Percentiles rank a stretch among this genome's conserved stretches.
These are phyloP conservation scores for Diloba caeruleocephala DNA, from an alignment of 2,888 invertebrate genomes.

Conservation along the genomic window DNA sequence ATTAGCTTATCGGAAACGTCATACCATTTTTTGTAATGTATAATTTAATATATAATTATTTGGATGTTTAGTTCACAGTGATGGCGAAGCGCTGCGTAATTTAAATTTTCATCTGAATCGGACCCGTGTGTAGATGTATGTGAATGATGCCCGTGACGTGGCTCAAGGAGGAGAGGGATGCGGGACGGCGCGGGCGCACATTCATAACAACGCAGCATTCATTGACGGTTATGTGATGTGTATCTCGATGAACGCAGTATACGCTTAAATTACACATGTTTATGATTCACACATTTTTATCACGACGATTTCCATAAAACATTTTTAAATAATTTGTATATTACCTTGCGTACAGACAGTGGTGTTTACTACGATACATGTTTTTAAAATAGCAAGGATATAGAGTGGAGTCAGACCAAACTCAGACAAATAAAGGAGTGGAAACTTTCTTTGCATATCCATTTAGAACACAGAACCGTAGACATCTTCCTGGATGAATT, in stretches of 20 bases:
- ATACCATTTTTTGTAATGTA: conserved; percentile 46
- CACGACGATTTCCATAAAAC: conserved; percentile 48
- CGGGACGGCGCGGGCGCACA: conserved; percentile 37
- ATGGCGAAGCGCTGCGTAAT: conserved; percentile 8
- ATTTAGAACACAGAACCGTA: no score
- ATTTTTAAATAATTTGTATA: no score
- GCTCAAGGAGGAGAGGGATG: background rate
- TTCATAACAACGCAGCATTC: conserved; percentile 59
- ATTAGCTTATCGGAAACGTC: conserved; percentile 76
- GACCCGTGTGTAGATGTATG: conserved; percentile 9
- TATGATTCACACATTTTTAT: conserved; percentile 58
- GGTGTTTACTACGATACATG: conserved; percentile 29
- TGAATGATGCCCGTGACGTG: conserved; percentile 45
- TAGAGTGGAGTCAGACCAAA: no score
- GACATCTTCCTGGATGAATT: no score
- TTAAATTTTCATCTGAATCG: conserved; percentile 47
- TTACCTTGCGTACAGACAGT: conserved; percentile 49
- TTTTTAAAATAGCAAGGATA: no score
- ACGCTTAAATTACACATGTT: conserved; percentile 48
- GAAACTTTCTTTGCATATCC: no score
- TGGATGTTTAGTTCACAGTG: conserved; percentile 26
- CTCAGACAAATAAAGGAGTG: no score
- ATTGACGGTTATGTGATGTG: conserved; percentile 53
- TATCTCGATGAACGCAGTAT: conserved; percentile 49
- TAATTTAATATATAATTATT: conserved; percentile 32